These are phyloP conservation scores for Aphrophora alni DNA, from an alignment of 2,888 invertebrate genomes.

Conservation along the genomic window DNA sequence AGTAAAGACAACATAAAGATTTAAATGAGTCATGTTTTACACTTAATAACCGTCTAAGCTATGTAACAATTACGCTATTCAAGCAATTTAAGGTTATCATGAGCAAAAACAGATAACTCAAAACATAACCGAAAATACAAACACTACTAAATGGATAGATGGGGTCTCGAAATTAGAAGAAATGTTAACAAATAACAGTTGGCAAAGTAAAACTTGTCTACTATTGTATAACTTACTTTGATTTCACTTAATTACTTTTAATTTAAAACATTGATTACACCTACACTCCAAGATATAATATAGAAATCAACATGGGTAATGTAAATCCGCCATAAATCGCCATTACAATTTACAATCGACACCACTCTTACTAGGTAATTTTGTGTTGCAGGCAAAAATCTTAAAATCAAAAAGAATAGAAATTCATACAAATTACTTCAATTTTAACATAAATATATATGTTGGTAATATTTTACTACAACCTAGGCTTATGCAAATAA, in stretches of 20 bases:
- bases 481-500: no score
- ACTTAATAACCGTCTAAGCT: not conserved
- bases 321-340: constrained; percentile 5
- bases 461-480: no score
- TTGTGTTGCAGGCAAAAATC: not conserved
- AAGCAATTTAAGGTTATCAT: not conserved
- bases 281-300: not conserved
- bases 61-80: not conserved
- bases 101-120: not conserved
- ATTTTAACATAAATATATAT: no score
- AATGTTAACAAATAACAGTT: not conserved
- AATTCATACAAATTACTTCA: no score
- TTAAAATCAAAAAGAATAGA: no score
- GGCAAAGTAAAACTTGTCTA: not conserved
- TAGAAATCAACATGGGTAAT: not conserved
- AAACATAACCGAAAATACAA: not conserved
- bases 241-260: not conserved
- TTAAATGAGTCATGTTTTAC: not conserved
- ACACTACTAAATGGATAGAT: not conserved
- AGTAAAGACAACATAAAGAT: no score
- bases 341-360: constrained; percentile 1
- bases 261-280: not conserved
- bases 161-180: not conserved
- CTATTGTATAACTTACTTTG: not conserved
- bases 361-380: no score